These are phyloP conservation scores for Panurus biarmicus DNA, from an alignment of 2,113 vertebrate genomes.

Conservation along the genomic window DNA sequence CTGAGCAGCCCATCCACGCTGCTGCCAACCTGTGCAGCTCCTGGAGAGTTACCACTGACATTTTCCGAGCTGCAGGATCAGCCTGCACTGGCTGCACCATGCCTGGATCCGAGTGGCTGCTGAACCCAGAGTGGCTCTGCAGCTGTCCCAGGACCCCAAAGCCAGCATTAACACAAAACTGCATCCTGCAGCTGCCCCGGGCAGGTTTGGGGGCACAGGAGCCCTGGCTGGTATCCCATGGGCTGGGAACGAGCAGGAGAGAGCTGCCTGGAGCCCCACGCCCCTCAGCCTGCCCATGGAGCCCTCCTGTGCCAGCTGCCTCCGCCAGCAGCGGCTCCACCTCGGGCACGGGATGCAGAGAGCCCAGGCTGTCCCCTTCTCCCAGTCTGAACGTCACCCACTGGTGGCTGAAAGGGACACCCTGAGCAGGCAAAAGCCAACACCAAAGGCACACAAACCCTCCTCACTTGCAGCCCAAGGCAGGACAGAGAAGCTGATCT, in stretches of 20 bases:
- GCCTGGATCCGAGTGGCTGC: background rate
- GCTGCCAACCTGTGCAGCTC: fast-evolving
- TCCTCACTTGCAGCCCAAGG: background rate
- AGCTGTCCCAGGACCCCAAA: background rate
- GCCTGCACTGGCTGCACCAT: background rate
- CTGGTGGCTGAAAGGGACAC: background rate
- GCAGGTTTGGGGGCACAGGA: background rate
- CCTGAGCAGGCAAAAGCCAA: background rate
- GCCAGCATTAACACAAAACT: fast-evolving
- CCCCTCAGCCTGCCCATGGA: background rate
- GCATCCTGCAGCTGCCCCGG: background rate
- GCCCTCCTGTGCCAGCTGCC: background rate
- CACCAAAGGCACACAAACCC: background rate
- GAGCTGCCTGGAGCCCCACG: fast-evolving
- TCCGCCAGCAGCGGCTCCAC: background rate
- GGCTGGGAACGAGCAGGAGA: background rate
- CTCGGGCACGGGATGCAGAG: background rate
- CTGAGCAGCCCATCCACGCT: background rate
- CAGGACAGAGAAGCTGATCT: background rate
- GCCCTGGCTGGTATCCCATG: fast-evolving
- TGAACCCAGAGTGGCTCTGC: background rate
- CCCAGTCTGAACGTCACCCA: fast-evolving
- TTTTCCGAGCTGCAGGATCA: background rate
- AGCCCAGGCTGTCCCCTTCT: background rate
- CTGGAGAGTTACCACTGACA: fast-evolving